phyloP scores from a whole-genome alignment of 2,113 vertebrate species.

The Mastomys coucha region DNA sequence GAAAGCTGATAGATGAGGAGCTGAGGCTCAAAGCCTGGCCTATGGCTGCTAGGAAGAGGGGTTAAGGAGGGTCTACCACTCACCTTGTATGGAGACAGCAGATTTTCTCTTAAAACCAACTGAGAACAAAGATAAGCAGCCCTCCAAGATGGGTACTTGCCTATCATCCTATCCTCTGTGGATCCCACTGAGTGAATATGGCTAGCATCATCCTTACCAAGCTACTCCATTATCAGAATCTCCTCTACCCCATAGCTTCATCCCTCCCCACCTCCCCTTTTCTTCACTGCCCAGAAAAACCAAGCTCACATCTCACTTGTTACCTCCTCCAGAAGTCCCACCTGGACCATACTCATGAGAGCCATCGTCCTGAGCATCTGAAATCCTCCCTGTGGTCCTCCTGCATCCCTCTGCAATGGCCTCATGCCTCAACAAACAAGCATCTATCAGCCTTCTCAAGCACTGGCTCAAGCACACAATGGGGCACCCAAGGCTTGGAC shows the following conservation, averaged over 20 bases:
- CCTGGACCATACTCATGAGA: not conserved
- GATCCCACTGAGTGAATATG: not conserved
- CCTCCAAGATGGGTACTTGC: not conserved
- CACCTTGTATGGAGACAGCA: not conserved
- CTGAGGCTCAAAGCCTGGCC: not conserved
- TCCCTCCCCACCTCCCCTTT: not conserved
- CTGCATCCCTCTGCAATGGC: not conserved
- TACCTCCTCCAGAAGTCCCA: conserved; percentile 11
- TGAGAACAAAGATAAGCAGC: not conserved
- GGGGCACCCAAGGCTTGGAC: not conserved
- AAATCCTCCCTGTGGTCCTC: not conserved
- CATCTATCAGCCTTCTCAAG: not conserved
- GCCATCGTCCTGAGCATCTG: not conserved
- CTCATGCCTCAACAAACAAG: not conserved
- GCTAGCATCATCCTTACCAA: not conserved
- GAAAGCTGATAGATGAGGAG: not conserved
- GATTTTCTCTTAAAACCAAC: not conserved
- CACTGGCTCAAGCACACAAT: not conserved
- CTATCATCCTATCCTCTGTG: not conserved
- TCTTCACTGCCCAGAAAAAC: not conserved
- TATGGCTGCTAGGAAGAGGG: not conserved
- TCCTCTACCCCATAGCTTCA: not conserved
- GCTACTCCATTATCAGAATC: not conserved
- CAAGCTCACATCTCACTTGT: not conserved
- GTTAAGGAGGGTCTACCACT: not conserved